Evolutionary conservation across 1,140 invertebrate genomes (phyloP).

Genomic region (Eciton burchellii): DNA sequence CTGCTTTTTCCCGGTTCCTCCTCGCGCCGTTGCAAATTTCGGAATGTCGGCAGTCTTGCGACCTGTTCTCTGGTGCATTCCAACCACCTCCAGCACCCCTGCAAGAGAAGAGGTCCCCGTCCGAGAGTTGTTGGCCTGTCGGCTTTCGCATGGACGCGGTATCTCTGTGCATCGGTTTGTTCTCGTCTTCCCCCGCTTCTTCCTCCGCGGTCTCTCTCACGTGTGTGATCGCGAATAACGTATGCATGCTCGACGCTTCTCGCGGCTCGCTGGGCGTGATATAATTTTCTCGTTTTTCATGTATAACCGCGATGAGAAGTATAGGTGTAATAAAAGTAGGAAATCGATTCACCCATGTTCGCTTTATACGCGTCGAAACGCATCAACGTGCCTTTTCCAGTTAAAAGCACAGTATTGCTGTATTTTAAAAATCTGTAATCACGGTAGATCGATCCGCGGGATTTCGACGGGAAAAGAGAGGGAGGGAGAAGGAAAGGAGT

Average conservation of each 20-base stretch:
- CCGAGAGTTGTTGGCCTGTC: conserved; percentile 73
- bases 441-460: not conserved
- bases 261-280: conserved; percentile 61
- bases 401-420: not conserved
- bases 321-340: not conserved
- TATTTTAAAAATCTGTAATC: not conserved
- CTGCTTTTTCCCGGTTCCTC: conserved; percentile 42
- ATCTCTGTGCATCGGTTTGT: conserved; percentile 73
- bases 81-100: conserved; percentile 66
- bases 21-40: conserved; percentile 79
- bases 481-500: not conserved
- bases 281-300: conserved; percentile 49
- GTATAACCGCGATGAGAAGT: not conserved
- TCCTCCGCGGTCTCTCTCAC: conserved; percentile 44
- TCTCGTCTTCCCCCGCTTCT: conserved; percentile 45
- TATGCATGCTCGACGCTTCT: conserved; percentile 71
- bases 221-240: conserved; percentile 67
- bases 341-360: not conserved
- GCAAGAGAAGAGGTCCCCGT: conserved; percentile 59
- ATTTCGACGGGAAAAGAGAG: not conserved
- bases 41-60: conserved; percentile 82
- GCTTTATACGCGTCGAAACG: not conserved
- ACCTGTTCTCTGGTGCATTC: conserved; percentile 81
- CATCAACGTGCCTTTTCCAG: not conserved
- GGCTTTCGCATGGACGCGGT: conserved; percentile 70